Evolutionary conservation across 2,113 vertebrate species (phyloP).

Genomic region (Corythoichthys intestinalis): DNA sequence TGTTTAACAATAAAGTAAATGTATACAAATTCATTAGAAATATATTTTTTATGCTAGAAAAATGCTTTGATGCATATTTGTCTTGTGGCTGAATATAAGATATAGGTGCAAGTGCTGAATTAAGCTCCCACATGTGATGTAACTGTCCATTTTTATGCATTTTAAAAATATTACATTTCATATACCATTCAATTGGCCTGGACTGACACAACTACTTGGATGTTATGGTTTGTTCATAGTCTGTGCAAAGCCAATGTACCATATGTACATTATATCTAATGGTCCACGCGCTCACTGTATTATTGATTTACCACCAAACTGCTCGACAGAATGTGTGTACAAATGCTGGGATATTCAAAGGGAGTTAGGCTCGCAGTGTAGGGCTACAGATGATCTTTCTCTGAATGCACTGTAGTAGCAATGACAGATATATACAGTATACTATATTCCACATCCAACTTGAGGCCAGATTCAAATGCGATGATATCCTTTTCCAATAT

Average conservation of each 20-base stretch:
- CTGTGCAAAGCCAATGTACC: background rate
- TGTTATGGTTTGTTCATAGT: background rate
- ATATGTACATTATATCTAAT: background rate
- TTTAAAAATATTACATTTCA: background rate
- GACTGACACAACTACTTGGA: background rate
- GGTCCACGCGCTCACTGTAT: background rate
- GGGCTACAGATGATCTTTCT: background rate
- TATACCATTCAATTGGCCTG: background rate
- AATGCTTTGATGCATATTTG: background rate
- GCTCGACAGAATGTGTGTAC: background rate
- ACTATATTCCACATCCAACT: background rate
- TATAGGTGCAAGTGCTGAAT: background rate
- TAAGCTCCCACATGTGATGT: background rate
- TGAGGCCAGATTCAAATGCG: background rate
- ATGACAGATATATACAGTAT: background rate
- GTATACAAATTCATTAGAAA: background rate
- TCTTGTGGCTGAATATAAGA: background rate
- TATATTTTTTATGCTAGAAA: background rate
- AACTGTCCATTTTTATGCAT: background rate
- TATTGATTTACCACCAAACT: background rate
- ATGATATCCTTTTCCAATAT: background rate
- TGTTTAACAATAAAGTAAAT: background rate
- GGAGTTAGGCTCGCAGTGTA: background rate
- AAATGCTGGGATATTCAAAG: background rate
- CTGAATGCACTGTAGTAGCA: background rate